phyloP scores from a whole-genome alignment of 2,888 invertebrate genomes.

The Archips crataeganus region DNA sequence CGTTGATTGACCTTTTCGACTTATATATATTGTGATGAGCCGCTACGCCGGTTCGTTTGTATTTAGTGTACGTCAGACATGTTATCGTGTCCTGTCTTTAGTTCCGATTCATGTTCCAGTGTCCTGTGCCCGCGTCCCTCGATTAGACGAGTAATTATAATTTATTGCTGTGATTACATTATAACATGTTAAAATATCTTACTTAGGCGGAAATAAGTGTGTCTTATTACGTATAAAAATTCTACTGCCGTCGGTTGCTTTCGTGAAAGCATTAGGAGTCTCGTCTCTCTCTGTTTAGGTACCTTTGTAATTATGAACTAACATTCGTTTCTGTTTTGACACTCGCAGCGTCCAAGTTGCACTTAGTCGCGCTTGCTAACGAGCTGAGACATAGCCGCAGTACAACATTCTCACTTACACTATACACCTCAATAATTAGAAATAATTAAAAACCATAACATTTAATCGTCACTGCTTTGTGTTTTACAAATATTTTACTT shows the following conservation, averaged over 20 bases:
- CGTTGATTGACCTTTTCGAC: slow-evolving; percentile 70
- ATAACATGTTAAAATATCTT: slow-evolving; percentile 75
- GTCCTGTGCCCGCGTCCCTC: slow-evolving; percentile 71
- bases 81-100: slow-evolving; percentile 75
- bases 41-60: slow-evolving; percentile 64
- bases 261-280: slow-evolving; percentile 53
- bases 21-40: slow-evolving; percentile 60
- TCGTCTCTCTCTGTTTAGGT: slow-evolving; percentile 54
- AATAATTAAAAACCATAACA: slow-evolving; percentile 31
- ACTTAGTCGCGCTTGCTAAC: slow-evolving; percentile 37
- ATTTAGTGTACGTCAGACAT: slow-evolving; percentile 77
- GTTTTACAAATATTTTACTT: slow-evolving; percentile 46
- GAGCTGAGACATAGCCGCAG: slow-evolving; percentile 5
- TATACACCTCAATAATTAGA: slow-evolving; percentile 36
- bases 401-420: slow-evolving; percentile 33
- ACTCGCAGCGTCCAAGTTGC: slow-evolving; percentile 50
- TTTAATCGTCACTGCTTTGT: slow-evolving; percentile 49
- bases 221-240: slow-evolving; percentile 66
- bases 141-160: slow-evolving; percentile 73
- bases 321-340: slow-evolving; percentile 53
- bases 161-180: slow-evolving; percentile 84
- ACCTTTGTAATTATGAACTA: slow-evolving; percentile 52
- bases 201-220: slow-evolving; percentile 70
- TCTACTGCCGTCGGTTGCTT: slow-evolving; percentile 65
- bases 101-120: slow-evolving; percentile 74